These are phyloP conservation scores for Drosophila anomelani DNA, from an alignment of 2,888 invertebrate species.

Conservation along the genomic window DNA sequence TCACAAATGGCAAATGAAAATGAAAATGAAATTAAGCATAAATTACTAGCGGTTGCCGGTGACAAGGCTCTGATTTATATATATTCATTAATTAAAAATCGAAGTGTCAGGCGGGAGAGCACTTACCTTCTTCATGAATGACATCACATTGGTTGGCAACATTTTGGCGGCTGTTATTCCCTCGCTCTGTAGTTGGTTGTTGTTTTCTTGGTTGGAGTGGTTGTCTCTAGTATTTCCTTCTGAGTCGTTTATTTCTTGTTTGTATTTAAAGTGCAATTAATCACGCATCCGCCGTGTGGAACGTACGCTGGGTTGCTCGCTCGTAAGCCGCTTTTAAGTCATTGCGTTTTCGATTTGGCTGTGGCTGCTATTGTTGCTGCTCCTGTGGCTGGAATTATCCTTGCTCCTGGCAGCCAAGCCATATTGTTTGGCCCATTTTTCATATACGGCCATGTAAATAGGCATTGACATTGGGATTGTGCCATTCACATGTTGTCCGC, in stretches of 20 bases:
- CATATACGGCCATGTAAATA: conserved; percentile 71
- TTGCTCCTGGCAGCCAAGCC: conserved; percentile 20
- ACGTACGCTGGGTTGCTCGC: conserved; percentile 13
- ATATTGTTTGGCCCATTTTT: conserved; percentile 67
- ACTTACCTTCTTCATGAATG: conserved; percentile 96
- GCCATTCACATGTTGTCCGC: conserved; percentile 58
- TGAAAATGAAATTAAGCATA: conserved; percentile 49
- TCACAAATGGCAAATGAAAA: conserved; percentile 46
- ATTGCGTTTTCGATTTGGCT: conserved; percentile 41
- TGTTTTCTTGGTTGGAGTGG: conserved; percentile 9
- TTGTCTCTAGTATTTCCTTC: background rate
- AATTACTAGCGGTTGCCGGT: conserved; percentile 50
- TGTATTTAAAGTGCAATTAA: conserved; percentile 73
- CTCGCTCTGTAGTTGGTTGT: background rate
- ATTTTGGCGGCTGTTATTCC: conserved; percentile 85
- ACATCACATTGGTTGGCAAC: conserved; percentile 96
- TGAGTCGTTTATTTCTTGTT: conserved; percentile 22
- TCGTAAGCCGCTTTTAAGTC: conserved; percentile 75
- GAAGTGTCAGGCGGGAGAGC: conserved; percentile 23
- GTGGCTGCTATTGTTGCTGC: conserved; percentile 26
- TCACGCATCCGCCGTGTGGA: conserved; percentile 67
- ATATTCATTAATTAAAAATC: conserved; percentile 43
- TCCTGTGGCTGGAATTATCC: conserved; percentile 29
- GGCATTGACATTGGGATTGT: conserved; percentile 66
- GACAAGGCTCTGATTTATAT: conserved; percentile 45